phyloP scores from a whole-genome alignment of 2,113 vertebrate genomes.

The Albula goreensis region DNA sequence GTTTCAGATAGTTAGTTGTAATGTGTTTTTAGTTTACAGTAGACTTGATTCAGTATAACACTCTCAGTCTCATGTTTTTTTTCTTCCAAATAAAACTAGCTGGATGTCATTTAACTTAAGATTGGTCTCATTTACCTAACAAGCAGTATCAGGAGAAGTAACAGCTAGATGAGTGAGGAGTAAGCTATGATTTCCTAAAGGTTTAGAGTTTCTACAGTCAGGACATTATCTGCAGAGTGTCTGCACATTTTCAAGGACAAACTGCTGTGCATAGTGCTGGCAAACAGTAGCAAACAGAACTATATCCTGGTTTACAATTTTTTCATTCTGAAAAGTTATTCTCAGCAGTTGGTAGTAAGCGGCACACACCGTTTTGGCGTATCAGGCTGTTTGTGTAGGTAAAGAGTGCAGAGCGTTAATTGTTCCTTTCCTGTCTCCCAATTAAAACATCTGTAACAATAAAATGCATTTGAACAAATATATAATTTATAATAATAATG shows the following conservation, averaged over 20 bases:
- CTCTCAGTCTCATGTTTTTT: slow-evolving; percentile 1
- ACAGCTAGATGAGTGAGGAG: slow-evolving; percentile 49
- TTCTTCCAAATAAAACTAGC: not conserved
- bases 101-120: not conserved
- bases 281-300: slow-evolving; percentile 55
- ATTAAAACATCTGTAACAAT: not conserved
- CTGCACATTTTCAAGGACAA: slow-evolving; percentile 81
- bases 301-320: slow-evolving; percentile 55
- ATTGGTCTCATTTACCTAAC: not conserved
- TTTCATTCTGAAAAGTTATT: not conserved
- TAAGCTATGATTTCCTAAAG: slow-evolving; percentile 66
- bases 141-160: slow-evolving; percentile 31
- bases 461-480: not conserved
- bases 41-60: not conserved
- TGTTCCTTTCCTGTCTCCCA: not conserved
- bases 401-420: not conserved
- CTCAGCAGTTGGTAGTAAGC: not conserved
- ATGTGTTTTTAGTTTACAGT: not conserved
- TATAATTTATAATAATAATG: not conserved
- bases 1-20: not conserved
- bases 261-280: slow-evolving; percentile 55
- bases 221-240: slow-evolving; percentile 77
- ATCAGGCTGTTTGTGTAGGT: not conserved
- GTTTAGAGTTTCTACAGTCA: slow-evolving; percentile 77
- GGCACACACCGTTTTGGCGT: not conserved